Evolutionary conservation across 2,113 vertebrate genomes (phyloP), one percentile per base, ranked within the genome.

Genomic region (Varanus salvator): DNA sequence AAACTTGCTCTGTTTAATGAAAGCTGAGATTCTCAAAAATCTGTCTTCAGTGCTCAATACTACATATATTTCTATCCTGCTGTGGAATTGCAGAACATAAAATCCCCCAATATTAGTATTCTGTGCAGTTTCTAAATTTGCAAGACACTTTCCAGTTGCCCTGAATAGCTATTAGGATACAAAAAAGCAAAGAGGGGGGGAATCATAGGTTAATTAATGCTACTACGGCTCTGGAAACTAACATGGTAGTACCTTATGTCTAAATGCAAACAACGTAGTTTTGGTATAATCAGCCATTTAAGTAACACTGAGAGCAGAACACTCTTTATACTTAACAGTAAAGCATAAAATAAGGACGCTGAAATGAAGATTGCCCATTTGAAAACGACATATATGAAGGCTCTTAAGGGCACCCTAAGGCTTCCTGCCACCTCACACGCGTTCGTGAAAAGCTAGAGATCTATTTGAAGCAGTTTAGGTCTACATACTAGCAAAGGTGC

Each of bases 251-350:
- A 84, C 90, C 91, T 7, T 38, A 3, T 14, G 5, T 80, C n/a
- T 31, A 57, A 9, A 74, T 29, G 0, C 34, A 68, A 85, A 80
- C 2, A 1, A 87, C 14, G 66, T 48, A 71, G 38, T 38, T 90
- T n/a, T 29, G 76, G 66, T 38, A 85, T 64, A 74, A 81, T 54
- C 90, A 85, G 82, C 4, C 19, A 57, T 81, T 77, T 80, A 48
- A 78, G 66, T 69, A 89, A 84, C 80, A 91, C 48, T 90, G 85
- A 85, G 75, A 71, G 57, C 74, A 66, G 50, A 82, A 50, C 84
- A 90, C 75, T 68, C 64, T 91, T 83, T 86, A 81, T 90, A 84
- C 60, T 89, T 90, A 76, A 68, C 60, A 34, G 76, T 57, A 91
- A 87, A 92, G 66, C 86, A 60, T 71, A 66, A 77, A 90, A 93